Evolutionary conservation across 2,113 vertebrate species (phyloP), one percentile per base, ranked within the genome.

Genomic region (Atlantisia rogersi): DNA sequence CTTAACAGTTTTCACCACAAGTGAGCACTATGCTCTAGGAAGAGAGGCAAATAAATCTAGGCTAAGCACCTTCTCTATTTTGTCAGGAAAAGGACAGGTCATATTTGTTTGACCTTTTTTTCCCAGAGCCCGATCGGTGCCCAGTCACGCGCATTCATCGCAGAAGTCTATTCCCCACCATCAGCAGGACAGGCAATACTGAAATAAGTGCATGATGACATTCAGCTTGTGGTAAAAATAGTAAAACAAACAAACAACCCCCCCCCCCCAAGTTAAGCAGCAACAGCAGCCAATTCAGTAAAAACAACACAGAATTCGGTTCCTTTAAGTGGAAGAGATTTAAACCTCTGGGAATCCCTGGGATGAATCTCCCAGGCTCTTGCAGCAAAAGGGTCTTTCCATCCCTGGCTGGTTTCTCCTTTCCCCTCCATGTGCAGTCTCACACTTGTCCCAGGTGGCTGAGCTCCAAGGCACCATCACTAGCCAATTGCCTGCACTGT

Each of bases 391-490:
- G 80, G 76, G 65, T 93, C 92, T 93, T 55, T 92, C 69, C 0
- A 2, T 67, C 75, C 76, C 95, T 96, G 55, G 59, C 46, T 48
- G 65, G 53, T 79, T 77, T 93, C 88, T 93, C 68, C 73, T 95
- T 86, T 86, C 63, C 64, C 82, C 69, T 96, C 65, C 48, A 78
- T 84, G 52, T n/a, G 26, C 37, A 93, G 80, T 60, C 82, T 94
- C 82, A 94, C 95, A 90, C 82, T 97, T 95, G 92, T 32, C 95
- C 95, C 86, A 76, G 24, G 95, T 96, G 96, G 95, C 95, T 64
- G 82, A 93, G 86, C 68, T 95, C 96, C 95, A 96, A 97, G 94
- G 52, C 92, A 91, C 39, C 52, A 83, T 4, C 2, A 4, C 82
- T 60, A 90, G 92, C 92, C 92, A 94, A 86, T 28, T 82, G 93